Evolutionary conservation across 2,888 invertebrate genomes (phyloP).

Genomic region (Tigriopus californicus): DNA sequence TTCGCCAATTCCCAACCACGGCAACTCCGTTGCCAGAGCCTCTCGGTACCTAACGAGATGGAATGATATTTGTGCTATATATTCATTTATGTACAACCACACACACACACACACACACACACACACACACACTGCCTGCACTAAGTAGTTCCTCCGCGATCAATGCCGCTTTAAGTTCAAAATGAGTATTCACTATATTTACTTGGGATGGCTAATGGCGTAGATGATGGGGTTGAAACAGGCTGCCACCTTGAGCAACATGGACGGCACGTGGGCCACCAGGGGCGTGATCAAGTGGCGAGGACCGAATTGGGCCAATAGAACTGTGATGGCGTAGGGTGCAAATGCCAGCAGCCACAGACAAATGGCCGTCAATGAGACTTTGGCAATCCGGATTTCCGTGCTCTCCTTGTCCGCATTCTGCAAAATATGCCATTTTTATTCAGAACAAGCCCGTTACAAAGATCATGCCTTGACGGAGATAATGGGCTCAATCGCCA

Average conservation of each 20-base stretch:
- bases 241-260: conserved; percentile 29
- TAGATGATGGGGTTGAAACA: conserved; percentile 25
- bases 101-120: no score
- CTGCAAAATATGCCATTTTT: neutral
- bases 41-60: conserved; percentile 17
- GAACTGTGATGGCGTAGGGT: conserved; percentile 23
- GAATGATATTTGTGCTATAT: no score
- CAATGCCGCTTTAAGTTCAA: no score
- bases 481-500: no score
- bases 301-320: conserved; percentile 22
- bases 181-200: no score
- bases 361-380: conserved; percentile 19
- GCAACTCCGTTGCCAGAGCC: neutral
- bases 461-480: no score
- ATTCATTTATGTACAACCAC: no score
- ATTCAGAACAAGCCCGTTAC: no score
- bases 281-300: conserved; percentile 18
- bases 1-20: neutral
- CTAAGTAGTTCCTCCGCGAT: no score
- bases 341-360: conserved; percentile 23
- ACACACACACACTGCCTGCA: no score
- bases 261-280: conserved; percentile 23
- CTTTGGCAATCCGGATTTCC: conserved; percentile 20
- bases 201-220: conserved; percentile 23
- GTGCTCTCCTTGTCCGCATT: conserved; percentile 15